Percentiles rank a stretch among this genome's conserved stretches.
Evolutionary conservation across 23 tunicate species (phyloP).

Genomic region (Ascidia mentula): DNA sequence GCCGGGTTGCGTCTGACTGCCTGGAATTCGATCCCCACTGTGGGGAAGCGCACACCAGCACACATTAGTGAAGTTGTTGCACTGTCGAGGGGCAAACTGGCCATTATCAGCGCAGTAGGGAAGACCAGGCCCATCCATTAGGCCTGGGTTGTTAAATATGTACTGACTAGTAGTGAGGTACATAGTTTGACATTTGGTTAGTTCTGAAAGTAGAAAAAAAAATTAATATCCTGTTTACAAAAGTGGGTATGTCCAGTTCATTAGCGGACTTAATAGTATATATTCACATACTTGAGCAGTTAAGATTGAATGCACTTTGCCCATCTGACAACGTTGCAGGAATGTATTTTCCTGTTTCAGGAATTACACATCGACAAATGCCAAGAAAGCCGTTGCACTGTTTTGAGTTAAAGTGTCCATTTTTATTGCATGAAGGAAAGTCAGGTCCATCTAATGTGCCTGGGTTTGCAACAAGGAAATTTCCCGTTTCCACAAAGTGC

Average conservation of each 20-base stretch:
- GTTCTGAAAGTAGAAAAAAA: not conserved
- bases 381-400: constrained; percentile 2
- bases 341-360: not conserved
- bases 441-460: not conserved
- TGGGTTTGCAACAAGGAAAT: not conserved
- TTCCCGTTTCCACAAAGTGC: constrained; percentile 4
- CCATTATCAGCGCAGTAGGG: constrained; percentile 12
- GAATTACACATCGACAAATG: not conserved
- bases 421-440: not conserved
- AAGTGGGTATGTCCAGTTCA: not conserved
- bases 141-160: constrained; percentile 16
- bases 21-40: constrained; percentile 17
- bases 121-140: constrained; percentile 14
- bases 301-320: not conserved
- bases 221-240: too few relatives aligned
- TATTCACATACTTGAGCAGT: not conserved
- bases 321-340: not conserved
- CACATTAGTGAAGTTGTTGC: constrained; percentile 19
- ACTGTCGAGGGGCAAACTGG: constrained; percentile 27
- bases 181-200: not conserved
- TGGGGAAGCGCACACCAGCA: constrained; percentile 54
- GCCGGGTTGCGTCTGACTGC: not conserved
- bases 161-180: not conserved
- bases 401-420: not conserved
- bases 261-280: not conserved